A percentile compares a stretch with the other conserved stretches of the same genome.
phyloP scores from a whole-genome alignment of 1,140 invertebrate species.

The Batillaria attramentaria region DNA sequence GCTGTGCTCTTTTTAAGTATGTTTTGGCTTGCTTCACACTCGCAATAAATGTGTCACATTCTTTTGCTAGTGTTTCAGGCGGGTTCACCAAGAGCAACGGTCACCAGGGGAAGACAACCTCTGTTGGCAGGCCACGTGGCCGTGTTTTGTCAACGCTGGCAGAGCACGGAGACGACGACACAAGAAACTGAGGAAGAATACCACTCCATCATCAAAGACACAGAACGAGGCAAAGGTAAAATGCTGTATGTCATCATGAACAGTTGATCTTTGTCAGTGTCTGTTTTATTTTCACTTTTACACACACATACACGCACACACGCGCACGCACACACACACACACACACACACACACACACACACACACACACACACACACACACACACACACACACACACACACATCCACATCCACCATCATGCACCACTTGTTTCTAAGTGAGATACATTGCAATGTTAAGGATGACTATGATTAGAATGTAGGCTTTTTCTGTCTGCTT shows the following conservation, averaged over 20 bases:
- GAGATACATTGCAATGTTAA: too few species aligned
- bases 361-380: background rate
- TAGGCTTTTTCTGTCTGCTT: background rate
- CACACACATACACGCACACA: conserved; percentile 16
- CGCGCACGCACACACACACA: conserved; percentile 23
- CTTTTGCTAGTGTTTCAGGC: too few species aligned
- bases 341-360: conserved; percentile 3
- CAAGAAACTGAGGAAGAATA: conserved; percentile 59
- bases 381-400: background rate
- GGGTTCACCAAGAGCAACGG: too few species aligned
- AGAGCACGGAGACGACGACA: conserved; percentile 20
- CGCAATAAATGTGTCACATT: too few species aligned
- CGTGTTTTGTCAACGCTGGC: background rate
- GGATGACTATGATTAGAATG: too few species aligned
- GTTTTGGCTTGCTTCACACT: too few species aligned
- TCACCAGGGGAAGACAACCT: background rate
- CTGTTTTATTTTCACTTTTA: background rate
- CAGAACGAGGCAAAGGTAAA: conserved; percentile 63
- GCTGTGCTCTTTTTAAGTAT: too few species aligned
- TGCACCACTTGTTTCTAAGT: too few species aligned
- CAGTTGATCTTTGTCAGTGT: background rate
- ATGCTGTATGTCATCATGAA: background rate
- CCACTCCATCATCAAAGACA: conserved; percentile 63
- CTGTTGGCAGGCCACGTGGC: background rate
- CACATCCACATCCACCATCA: background rate